Base-by-base conservation (phyloP, 2,888 invertebrate genomes). In the Brachypalpus laphriformis region DNA sequence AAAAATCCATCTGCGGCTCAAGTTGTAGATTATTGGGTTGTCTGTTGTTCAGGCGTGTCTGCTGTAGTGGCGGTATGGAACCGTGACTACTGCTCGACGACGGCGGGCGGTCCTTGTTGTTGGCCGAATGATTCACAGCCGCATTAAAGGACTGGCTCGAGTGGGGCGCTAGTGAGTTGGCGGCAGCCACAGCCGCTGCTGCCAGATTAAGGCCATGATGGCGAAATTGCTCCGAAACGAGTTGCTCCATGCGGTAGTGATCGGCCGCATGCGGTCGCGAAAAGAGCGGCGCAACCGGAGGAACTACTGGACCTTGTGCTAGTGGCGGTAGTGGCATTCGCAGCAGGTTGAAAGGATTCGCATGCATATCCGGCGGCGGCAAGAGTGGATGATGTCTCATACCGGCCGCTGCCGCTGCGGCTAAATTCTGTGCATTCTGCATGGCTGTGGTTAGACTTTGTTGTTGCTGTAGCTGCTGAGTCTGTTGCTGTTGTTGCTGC, bases 1-100 rank as follows among this genome's bases (percentile, higher is more conserved):
- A 99, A 96, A 98, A 98, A 96, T 98, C 98, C 95, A 98, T 95
- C 94, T 97, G 97, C 91, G 97, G 96, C 94, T 96, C 97, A 89
- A 96, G 93, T 92, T 94, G 95, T 88, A 95, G 94, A 37, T 87
- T 87, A 88, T 94, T 94, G 77, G 83, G 70, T 85, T 8, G 78
- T 63, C 83, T 68, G 76, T 61, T 81, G 74, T 56, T 82, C 68
- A 54, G 86, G 87, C 87, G 83, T 14, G 83, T 71, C 37, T 75
- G 86, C 18, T 88, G 89, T 66, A 89, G 89, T 65, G 89, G 88
- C 22, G 91, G 89, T 76, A 90, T 89, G 0, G 94, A 90, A 93
- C 90, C 89, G 51, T 91, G 91, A 54, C 91, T 91, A 86, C 90
- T 90, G 57, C 89, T 90, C 76, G 89, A 90, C 90, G 90, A 93